Percentiles rank a stretch among this genome's conserved stretches.
Conservation (phyloP, 2,113 vertebrate genomes). For the Perognathus longimembris region DNA sequence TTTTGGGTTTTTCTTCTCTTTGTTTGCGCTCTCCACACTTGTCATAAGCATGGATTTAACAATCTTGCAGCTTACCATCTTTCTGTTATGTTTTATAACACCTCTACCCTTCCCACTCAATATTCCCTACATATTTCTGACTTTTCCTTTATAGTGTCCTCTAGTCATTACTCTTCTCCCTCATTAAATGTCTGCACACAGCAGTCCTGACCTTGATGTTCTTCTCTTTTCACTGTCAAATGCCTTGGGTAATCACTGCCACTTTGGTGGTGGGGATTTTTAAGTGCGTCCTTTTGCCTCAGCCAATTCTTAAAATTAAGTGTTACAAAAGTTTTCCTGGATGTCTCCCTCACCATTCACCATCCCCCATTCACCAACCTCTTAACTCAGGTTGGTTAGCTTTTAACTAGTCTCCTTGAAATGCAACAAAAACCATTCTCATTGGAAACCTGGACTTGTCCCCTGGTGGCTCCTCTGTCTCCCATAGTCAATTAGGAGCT, state of each 20-base stretch:
- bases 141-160: background rate
- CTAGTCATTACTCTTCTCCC: background rate
- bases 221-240: background rate
- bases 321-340: background rate
- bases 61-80: background rate
- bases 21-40: too few species aligned
- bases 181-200: background rate
- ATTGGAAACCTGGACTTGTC: background rate
- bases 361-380: background rate
- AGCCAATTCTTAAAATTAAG: background rate
- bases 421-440: background rate
- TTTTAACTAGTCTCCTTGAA: background rate
- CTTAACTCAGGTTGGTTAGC: background rate
- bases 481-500: background rate
- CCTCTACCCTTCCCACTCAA: background rate
- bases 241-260: background rate
- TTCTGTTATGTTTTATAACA: background rate
- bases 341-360: background rate
- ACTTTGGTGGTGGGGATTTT: background rate
- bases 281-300: background rate
- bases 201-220: rapidly evolving
- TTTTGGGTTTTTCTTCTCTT: background rate
- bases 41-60: background rate
- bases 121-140: background rate
- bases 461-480: background rate